Base-by-base conservation (phyloP, 2,797 vertebrate species). In the Pelobates cultripes region DNA sequence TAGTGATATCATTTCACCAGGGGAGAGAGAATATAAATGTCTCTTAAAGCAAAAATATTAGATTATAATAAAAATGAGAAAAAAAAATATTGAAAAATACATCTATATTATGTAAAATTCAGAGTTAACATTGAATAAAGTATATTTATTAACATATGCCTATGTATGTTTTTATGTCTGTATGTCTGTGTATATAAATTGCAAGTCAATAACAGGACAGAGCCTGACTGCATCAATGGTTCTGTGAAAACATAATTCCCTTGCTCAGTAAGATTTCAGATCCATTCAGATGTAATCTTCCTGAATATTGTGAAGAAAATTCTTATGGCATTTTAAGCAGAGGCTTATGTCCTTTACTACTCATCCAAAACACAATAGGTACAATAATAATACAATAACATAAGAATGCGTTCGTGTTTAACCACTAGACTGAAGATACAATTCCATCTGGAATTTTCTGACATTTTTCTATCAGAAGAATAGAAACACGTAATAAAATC, bases 241-340 rank as follows among this genome's bases (percentile, higher is more conserved):
- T 53, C 68, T 57, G 75, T 77, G 66, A 67, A 77, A 47, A 77
- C 47, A 77, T 43, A 69, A 57, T 79, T 79, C 41, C 45, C 40
- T 73, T 66, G 6, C 66, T 55, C 44, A 66, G 60, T 43, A 3
- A 73, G 45, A 72, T 79, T 72, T 72, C 77, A 9, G 9, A 55
- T 67, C 70, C 28, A 67, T 67, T 79, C 61, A 43, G 45, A 55
- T 73, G 45, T 67, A 79, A 73, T 79, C 70, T 79, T 17, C 45
- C 43, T 73, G 60, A 79, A 63, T 43, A 66, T 66, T 64, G 57
- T 71, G 43, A 72, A 79, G 69, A 79, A 73, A 28, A 67, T 79
- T 44, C 73, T 79, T 79, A 73, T 68, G 63, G 60, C 70, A 79
- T 79, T 79, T 79, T 73, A 73, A 79, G 57, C 78, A 79, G 70